phyloP scores from a whole-genome alignment of 1,140 invertebrate genomes.

The Ceratosolen solmsi region DNA sequence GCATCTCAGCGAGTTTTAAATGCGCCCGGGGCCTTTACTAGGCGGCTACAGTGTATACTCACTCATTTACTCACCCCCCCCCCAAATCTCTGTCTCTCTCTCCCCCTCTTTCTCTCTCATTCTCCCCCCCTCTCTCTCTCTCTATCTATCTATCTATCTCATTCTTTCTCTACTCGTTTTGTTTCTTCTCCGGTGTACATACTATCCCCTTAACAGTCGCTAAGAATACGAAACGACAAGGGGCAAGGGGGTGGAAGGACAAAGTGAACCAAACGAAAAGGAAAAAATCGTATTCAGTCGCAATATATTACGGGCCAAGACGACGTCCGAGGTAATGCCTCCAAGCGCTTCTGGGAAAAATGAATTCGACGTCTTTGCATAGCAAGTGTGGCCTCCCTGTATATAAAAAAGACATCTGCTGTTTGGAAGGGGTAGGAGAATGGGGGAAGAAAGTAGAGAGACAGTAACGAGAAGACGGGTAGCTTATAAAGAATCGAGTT shows the following conservation, averaged over 20 bases:
- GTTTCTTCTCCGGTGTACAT: too few species aligned
- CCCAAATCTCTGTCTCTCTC: too few species aligned
- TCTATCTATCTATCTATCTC: background rate
- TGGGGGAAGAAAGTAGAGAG: background rate
- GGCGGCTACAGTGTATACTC: background rate
- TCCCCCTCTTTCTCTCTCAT: too few species aligned
- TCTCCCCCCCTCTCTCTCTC: background rate
- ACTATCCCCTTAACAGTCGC: too few species aligned
- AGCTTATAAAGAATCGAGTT: slow-evolving; percentile 35
- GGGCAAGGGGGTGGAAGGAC: too few species aligned
- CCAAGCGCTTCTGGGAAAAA: slow-evolving; percentile 30
- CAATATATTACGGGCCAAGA: slow-evolving; percentile 1
- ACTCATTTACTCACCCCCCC: background rate
- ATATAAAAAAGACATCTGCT: background rate
- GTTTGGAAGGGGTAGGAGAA: background rate
- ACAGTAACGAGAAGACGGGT: background rate
- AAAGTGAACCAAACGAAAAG: background rate
- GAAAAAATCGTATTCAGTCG: slow-evolving; percentile 19
- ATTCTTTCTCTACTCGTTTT: too few species aligned
- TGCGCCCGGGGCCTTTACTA: slow-evolving; percentile 12
- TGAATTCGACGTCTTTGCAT: slow-evolving; percentile 18
- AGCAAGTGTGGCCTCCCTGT: background rate
- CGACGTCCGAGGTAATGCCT: slow-evolving; percentile 36
- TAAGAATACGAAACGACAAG: background rate
- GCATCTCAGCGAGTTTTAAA: slow-evolving; percentile 24